A percentile compares a stretch with the other conserved stretches of the same genome.
These are phyloP conservation scores for fruit fly (Drosophila melanogaster) DNA, from an alignment of 1,140 invertebrate species.

Conservation along the genomic window Release_6_plus_ISO1_MT NC_004354.4:20085501-20086000, in stretches of 20 bases:
- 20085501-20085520: neutral
- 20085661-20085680: neutral
- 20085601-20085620: neutral
- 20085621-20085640: neutral
- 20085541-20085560: neutral
- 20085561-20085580: neutral
- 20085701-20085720: neutral
- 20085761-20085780: constrained; percentile 41
- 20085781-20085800: constrained; percentile 41
- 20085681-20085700: neutral
- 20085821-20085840: neutral
- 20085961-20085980: constrained; percentile 8
- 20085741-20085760: constrained; percentile 51
- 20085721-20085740: neutral
- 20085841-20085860: constrained; percentile 39
- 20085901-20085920: constrained; percentile 32
- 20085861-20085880: constrained; percentile 57
- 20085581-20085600: neutral
- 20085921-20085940: constrained; percentile 4
- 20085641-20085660: too few species aligned
- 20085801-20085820: constrained; percentile 40
- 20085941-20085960: neutral
- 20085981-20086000: neutral
- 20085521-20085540: neutral
- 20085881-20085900: constrained; percentile 72